phyloP scores from a whole-genome alignment of 2,888 invertebrate genomes.

The Eledona agricola region DNA sequence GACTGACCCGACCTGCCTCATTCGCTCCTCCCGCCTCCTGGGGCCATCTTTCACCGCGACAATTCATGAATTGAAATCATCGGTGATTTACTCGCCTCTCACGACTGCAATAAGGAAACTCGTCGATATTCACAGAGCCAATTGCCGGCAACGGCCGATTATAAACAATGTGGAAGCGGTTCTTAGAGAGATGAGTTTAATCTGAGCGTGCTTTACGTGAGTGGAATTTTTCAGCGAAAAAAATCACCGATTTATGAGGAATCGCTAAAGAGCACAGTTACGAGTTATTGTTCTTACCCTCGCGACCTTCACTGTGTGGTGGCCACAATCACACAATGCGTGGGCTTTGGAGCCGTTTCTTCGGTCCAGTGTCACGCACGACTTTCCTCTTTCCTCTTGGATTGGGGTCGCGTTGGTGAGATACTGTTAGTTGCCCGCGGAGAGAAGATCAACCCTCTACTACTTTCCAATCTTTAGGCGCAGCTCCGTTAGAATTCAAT shows the following conservation, averaged over 20 bases:
- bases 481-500: too few relatives aligned
- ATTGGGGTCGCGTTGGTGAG: too few relatives aligned
- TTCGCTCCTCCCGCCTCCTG: neutral
- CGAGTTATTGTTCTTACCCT: constrained; percentile 11
- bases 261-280: constrained; percentile 18
- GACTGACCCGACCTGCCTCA: constrained; percentile 34
- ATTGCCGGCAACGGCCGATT: constrained; percentile 19
- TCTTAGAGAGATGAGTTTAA: constrained; percentile 18
- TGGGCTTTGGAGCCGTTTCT: constrained; percentile 14
- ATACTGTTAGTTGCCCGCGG: too few relatives aligned
- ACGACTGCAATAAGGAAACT: constrained; percentile 27
- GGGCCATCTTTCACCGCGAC: constrained; percentile 10
- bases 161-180: constrained; percentile 21
- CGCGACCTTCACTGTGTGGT: constrained; percentile 12
- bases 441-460: too few relatives aligned
- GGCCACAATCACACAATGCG: too few relatives aligned
- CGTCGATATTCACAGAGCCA: constrained; percentile 6
- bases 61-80: too few relatives aligned
- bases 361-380: constrained; percentile 4
- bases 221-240: constrained; percentile 6
- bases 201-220: constrained; percentile 17
- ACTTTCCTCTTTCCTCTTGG: too few relatives aligned
- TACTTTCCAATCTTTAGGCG: too few relatives aligned
- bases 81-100: constrained; percentile 17
- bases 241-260: constrained; percentile 16